Evolutionary conservation across 2,113 vertebrate genomes (phyloP), one percentile per base, ranked within the genome.

Genomic region (Nanger granti): DNA sequence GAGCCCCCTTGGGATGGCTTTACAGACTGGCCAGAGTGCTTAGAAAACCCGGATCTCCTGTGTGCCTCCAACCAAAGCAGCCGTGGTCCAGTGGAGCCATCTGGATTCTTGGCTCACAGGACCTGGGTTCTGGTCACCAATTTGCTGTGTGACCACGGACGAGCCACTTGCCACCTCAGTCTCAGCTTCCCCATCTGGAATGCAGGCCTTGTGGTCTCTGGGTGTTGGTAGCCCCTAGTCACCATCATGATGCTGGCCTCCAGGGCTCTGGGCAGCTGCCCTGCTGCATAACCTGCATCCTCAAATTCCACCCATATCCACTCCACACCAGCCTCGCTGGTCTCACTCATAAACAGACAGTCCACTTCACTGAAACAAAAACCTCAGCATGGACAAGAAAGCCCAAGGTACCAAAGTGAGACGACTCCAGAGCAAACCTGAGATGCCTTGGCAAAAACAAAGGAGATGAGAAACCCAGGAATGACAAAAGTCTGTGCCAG

Each of bases 11-110:
- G 24, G 41, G 28, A 41, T 29, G 54, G 34, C 15, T 4, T 7
- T 6, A 2, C 20, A 15, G n/a, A 12, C 29, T 0, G 15, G 55
- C 44, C 44, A 0, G 8, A 15, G 3, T 20, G 18, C 26, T 60
- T 17, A 11, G 54, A 34, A 10, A n/a, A 44, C 41, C 17, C 0
- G 1, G 4, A 26, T 55, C 66, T 93, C 73, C 93, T 20, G n/a
- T 49, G 49, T 3, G 24, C 14, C 79, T 79, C 59, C 31, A 26
- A 76, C 62, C 73, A 69, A 52, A n/a, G 4, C 1, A 9, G 60
- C 60, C 2, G 7, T n/a, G 60, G 64, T n/a, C 24, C 24, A 47
- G 73, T 3, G 15, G 34, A 73, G 64, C 15, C 24, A 37, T 26
- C 47, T 54, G 34, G 22, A 37, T 69, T 89, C 87, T 69, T 26